phyloP scores from a whole-genome alignment of 2,888 invertebrate species.

The Cinara cedri region DNA sequence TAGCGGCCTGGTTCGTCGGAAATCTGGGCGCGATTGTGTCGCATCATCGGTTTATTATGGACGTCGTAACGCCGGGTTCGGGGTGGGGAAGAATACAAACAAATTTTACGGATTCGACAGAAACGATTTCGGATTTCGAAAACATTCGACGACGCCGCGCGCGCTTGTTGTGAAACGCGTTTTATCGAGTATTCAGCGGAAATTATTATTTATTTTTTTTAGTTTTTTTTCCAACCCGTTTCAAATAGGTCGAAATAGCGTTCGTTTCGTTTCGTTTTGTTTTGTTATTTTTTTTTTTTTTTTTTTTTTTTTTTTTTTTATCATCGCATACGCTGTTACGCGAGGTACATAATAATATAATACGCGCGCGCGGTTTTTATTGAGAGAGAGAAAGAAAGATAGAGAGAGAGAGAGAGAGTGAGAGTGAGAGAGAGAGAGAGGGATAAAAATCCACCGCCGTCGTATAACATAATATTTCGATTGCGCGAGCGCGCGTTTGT shows the following conservation, averaged over 20 bases:
- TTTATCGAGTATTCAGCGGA: conserved; percentile 40
- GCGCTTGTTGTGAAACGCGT: conserved; percentile 32
- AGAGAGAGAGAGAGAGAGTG: too few species aligned
- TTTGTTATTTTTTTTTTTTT: neutral
- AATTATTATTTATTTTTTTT: conserved; percentile 1
- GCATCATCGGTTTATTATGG: conserved; percentile 14
- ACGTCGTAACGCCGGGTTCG: neutral
- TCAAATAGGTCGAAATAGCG: too few species aligned
- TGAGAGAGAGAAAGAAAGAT: too few species aligned
- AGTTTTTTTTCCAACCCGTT: neutral
- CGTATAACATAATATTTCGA: too few species aligned
- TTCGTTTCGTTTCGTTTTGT: too few species aligned
- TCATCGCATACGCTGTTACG: too few species aligned
- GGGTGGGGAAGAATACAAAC: conserved; percentile 9
- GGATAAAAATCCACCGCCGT: too few species aligned
- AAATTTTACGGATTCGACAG: conserved; percentile 38
- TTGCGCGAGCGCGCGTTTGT: too few species aligned
- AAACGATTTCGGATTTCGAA: conserved; percentile 42
- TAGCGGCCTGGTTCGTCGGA: conserved; percentile 33
- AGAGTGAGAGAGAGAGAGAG: too few species aligned
- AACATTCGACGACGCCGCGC: neutral
- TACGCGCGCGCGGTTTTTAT: too few species aligned
- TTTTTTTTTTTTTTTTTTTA: conserved; percentile 21
- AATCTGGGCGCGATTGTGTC: conserved; percentile 18
- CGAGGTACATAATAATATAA: too few species aligned